Conservation (phyloP, 2,888 invertebrate species). For the Drosophila mayaguana region DNA sequence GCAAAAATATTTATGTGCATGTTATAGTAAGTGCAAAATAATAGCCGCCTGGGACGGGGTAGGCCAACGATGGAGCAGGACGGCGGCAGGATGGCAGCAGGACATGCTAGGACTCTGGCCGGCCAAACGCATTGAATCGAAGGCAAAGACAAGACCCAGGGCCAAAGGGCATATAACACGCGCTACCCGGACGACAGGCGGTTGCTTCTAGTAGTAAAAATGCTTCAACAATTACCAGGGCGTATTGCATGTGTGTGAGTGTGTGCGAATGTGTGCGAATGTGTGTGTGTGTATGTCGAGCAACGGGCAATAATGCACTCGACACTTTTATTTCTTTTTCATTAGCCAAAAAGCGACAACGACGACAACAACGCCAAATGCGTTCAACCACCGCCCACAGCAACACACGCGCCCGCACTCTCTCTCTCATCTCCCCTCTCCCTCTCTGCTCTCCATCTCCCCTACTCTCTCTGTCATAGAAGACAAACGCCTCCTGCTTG, state of each 20-base stretch:
- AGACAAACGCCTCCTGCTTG: constrained; percentile 38
- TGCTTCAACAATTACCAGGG: constrained; percentile 75
- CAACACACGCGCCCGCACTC: constrained; percentile 6
- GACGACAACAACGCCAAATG: constrained; percentile 34
- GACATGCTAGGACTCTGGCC: background rate
- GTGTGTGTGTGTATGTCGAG: constrained; percentile 28
- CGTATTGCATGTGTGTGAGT: constrained; percentile 40
- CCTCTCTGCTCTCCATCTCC: background rate
- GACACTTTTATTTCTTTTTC: constrained; percentile 81
- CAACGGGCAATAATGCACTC: constrained; percentile 75
- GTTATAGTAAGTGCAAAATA: constrained; percentile 81
- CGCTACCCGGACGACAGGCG: constrained; percentile 44
- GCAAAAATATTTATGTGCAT: constrained; percentile 78
- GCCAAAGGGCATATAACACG: constrained; percentile 57
- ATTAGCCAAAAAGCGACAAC: constrained; percentile 75
- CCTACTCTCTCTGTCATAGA: background rate
- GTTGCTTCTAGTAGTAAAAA: constrained; percentile 53
- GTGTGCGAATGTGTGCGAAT: constrained; percentile 10
- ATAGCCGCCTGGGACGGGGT: constrained; percentile 63
- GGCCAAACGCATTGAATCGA: constrained; percentile 5
- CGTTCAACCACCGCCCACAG: constrained; percentile 38
- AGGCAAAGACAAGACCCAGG: constrained; percentile 7
- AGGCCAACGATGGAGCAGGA: constrained; percentile 5
- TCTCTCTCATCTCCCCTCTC: background rate
- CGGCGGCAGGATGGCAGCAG: constrained; percentile 1